Base-by-base conservation (phyloP, 2,797 vertebrate genomes). In the Sebastes umbrosus region DNA sequence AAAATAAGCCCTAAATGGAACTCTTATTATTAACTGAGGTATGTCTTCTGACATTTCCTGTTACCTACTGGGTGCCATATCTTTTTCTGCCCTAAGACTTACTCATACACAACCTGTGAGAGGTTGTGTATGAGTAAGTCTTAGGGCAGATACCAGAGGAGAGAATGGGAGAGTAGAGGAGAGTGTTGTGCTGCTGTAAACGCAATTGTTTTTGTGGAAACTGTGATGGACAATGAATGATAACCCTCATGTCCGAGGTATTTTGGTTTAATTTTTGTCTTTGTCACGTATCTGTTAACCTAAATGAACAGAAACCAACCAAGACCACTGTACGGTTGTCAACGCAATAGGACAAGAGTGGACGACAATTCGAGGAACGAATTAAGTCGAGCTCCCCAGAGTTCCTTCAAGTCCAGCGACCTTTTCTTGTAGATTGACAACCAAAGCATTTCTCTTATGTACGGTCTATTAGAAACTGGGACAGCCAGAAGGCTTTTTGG, bases 171-270 rank as follows among this genome's bases (percentile, higher is more conserved):
- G 63, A 32, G 27, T 14, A 18, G 55, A 58, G 24, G 55, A 9
- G 32, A 39, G 11, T 32, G 18, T 3, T 0, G 10, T 62, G 16
- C 39, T 29, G 25, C 8, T 25, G 3, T 14, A 67, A 50, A 67
- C 0, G 0, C 4, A 29, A 27, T 7, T n/a, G 12, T 1, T 18
- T 69, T 24, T 1, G 9, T 27, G 16, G 4, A 65, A 39, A 65
- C 3, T n/a, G 50, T 55, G 31, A 32, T 1, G 5, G 24, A 57
- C 13, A 39, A 13, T 59, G 32, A 58, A 71, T 8, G 52, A 57
- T 25, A 25, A 55, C 52, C 1, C 1, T 39, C 4, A 39, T 39
- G 0, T 7, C 5, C 58, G 6, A 58, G 13, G 12, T 58, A 0
- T 18, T 58, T 43, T 8, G 18, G 18, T 24, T 55, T 20, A 0